A percentile compares a stretch with the other conserved stretches of the same genome.
Conservation (phyloP, 2,113 vertebrate species). For the Spea multiplicata region DNA sequence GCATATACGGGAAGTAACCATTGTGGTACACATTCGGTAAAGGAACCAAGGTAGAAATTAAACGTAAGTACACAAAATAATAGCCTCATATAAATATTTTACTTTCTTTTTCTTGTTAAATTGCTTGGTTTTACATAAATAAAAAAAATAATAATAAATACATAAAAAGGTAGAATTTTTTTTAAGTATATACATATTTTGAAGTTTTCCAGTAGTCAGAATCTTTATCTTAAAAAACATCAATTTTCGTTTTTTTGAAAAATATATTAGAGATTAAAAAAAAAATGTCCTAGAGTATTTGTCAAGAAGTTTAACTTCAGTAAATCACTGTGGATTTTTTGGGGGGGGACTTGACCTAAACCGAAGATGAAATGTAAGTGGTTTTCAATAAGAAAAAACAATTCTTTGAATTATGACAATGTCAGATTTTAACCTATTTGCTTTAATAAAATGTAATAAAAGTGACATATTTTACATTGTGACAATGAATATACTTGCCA, state of each 20-base stretch:
- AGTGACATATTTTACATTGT: too few species aligned
- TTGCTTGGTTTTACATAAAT: not conserved
- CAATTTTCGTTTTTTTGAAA: too few species aligned
- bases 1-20: not conserved
- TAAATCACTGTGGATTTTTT: slow-evolving; percentile 12
- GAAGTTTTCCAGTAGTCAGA: not conserved
- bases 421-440: too few species aligned
- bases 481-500: not conserved
- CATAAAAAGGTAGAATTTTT: not conserved
- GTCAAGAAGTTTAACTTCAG: not conserved
- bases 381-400: not conserved
- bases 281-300: not conserved
- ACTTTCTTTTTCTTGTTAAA: not conserved
- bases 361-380: slow-evolving; percentile 13
- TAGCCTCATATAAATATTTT: not conserved
- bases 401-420: not conserved
- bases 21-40: slow-evolving; percentile 39
- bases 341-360: slow-evolving; percentile 4
- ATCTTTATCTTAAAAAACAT: not conserved
- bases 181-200: not conserved
- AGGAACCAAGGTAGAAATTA: slow-evolving; percentile 47
- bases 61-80: slow-evolving; percentile 51
- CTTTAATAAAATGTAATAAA: too few species aligned
- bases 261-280: not conserved
- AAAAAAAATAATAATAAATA: not conserved